Evolutionary conservation across 1,140 invertebrate genomes (phyloP).

Genomic region (Vollenhovia emeryi): DNA sequence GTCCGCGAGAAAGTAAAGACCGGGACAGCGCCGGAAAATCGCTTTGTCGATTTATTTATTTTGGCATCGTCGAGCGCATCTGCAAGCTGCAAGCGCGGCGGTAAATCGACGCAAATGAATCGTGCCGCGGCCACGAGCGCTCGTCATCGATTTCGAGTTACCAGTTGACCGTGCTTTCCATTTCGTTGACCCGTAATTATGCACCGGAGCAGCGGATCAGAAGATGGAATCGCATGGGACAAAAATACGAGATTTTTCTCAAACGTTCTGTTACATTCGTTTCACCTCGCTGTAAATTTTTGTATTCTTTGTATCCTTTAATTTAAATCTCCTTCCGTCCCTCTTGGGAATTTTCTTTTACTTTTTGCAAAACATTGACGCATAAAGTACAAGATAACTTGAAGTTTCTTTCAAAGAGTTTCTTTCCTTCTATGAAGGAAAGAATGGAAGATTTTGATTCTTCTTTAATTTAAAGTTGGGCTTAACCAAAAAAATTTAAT

Average conservation of each 20-base stretch:
- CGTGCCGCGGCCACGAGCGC: neutral
- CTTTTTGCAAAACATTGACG: neutral
- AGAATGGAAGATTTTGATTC: no score
- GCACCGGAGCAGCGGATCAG: neutral
- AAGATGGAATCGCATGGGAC: neutral
- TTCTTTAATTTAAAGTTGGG: neutral
- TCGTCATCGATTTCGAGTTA: slow-evolving; percentile 15
- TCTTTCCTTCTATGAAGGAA: no score
- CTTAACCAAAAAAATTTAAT: neutral
- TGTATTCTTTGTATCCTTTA: neutral
- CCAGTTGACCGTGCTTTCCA: neutral
- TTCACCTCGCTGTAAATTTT: neutral
- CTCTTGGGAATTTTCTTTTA: neutral
- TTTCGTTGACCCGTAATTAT: slow-evolving; percentile 30
- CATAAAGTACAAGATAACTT: no score
- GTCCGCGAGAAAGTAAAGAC: slow-evolving; percentile 11
- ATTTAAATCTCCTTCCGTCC: neutral
- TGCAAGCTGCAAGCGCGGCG: neutral
- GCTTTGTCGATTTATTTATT: slow-evolving; percentile 65
- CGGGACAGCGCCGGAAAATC: slow-evolving; percentile 13
- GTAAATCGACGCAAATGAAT: slow-evolving; percentile 12
- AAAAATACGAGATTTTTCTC: neutral
- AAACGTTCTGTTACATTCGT: neutral
- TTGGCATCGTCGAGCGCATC: slow-evolving; percentile 26
- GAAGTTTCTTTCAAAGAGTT: no score